phyloP scores from a whole-genome alignment of 2,113 vertebrate species.

The Asarcornis scutulata region DNA sequence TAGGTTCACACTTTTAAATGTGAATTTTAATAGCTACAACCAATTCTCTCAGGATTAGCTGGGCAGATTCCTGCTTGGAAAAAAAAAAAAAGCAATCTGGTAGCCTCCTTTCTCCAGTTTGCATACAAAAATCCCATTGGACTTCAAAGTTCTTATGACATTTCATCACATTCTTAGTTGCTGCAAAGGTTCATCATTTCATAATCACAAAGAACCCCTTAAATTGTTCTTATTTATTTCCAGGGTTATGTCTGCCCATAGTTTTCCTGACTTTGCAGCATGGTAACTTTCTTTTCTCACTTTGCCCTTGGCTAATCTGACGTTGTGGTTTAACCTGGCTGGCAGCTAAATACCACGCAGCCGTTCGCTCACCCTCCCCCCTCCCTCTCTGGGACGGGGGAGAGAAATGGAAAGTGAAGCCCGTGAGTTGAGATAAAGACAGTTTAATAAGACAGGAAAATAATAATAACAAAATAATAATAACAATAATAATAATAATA shows the following conservation, averaged over 20 bases:
- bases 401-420: too few species aligned
- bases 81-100: background rate
- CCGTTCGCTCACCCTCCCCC: too few species aligned
- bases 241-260: background rate
- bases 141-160: background rate
- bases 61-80: background rate
- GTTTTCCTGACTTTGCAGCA: accelerated
- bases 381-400: too few species aligned
- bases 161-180: background rate
- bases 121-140: background rate
- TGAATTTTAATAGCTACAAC: background rate
- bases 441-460: too few species aligned
- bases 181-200: background rate
- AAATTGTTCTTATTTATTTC: background rate
- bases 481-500: too few species aligned
- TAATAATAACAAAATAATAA: too few species aligned
- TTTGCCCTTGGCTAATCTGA: background rate
- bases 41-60: background rate
- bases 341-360: too few species aligned
- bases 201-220: background rate
- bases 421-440: too few species aligned
- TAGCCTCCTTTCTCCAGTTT: background rate
- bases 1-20: background rate
- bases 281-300: background rate
- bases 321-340: too few species aligned